Base-by-base conservation (phyloP, 2,797 vertebrate genomes). In the Ptychobarbus kaznakovi region DNA sequence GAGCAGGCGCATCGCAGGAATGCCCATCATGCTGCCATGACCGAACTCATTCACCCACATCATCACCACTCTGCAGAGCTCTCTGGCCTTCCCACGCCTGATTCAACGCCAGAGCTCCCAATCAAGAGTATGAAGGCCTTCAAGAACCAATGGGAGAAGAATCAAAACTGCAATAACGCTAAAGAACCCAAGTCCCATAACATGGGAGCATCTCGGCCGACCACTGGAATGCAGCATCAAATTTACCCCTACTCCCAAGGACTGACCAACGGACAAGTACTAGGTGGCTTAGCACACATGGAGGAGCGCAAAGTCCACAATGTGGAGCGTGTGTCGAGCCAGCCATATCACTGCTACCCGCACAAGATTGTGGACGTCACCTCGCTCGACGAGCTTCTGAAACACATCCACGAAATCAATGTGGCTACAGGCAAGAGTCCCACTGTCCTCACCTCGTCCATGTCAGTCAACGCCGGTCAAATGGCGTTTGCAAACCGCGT, bases 151-250 rank as follows among this genome's bases (percentile, higher is more conserved):
- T 97, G 97, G 97, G 96, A 97, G 89, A 96, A 96, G 93, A 97
- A 97, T 93, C 96, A 97, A 90, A 98, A 97, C 53, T 95, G 96
- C 89, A 97, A 97, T 93, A 97, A 97, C n/a, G 97, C 95, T 89
- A 97, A 96, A 92, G 97, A 97, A 61, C 93, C 93, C 83, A 96
- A 95, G 87, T 91, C 93, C 12, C 94, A 93, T 42, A 92, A 94
- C 75, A 89, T 92, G 32, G 87, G 81, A 40, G 87, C 92, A 6
- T 95, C 96, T 18, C 91, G 95, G 58, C 92, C 96, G 25, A 93
- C 91, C 87, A 93, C 95, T 0, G 93, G 90, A 75, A 93, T 95
- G 38, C 95, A 93, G 86, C 95, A 94, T 87, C 96, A 96, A 89
- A 92, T 95, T 78, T 96, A 95, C 88, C 94, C 95, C 0, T 96